phyloP scores from a whole-genome alignment of 2,113 vertebrate genomes.

The Circaetus cinerascens region DNA sequence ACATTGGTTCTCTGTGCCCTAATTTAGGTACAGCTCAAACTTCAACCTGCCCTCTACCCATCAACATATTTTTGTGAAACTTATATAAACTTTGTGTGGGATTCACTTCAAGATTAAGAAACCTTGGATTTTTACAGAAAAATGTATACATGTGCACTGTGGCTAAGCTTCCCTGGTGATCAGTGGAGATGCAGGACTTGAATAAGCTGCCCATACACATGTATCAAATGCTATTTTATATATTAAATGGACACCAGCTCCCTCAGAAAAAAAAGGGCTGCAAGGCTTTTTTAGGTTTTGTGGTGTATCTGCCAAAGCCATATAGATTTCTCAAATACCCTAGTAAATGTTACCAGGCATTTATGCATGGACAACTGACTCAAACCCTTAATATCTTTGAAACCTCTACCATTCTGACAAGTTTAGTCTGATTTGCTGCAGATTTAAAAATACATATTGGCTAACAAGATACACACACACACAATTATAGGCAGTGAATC shows the following conservation, averaged over 20 bases:
- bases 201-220: background rate
- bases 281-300: background rate
- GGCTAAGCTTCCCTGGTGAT: background rate
- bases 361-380: background rate
- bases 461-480: background rate
- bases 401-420: background rate
- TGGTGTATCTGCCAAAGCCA: background rate
- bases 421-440: background rate
- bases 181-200: background rate
- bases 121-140: background rate
- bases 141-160: background rate
- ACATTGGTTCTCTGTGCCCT: background rate
- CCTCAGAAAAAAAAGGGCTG: background rate
- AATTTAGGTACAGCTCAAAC: background rate
- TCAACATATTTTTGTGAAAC: background rate
- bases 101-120: background rate
- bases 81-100: background rate
- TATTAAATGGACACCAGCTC: background rate
- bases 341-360: background rate
- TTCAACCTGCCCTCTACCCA: background rate
- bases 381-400: background rate
- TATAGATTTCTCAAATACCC: background rate
- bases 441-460: background rate
- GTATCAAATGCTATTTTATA: background rate
- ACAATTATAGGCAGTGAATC: background rate